These are phyloP conservation scores for Dorcus hopei DNA, from an alignment of 2,888 invertebrate genomes.

Conservation along the genomic window DNA sequence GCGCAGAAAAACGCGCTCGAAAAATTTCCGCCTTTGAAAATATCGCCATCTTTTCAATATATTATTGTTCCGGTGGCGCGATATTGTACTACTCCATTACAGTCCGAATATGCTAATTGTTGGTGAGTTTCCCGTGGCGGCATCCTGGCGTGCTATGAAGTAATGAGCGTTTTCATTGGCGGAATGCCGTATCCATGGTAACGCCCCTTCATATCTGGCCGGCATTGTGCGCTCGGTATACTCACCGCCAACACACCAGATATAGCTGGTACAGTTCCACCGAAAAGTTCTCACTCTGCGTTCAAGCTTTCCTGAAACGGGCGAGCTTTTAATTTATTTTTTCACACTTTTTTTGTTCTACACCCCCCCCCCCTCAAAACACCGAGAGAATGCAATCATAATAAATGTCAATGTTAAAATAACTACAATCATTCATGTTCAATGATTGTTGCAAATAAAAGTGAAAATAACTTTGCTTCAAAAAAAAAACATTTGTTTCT, in stretches of 20 bases:
- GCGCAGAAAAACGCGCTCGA: no score
- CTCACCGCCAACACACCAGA: conserved; percentile 17
- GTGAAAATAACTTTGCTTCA: no score
- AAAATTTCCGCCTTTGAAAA: no score
- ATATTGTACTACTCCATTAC: conserved; percentile 16
- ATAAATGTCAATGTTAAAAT: no score
- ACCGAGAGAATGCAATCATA: no score
- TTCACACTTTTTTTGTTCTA: no score
- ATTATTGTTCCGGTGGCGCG: background rate
- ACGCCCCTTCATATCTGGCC: conserved; percentile 44
- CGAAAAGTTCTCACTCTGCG: conserved; percentile 4
- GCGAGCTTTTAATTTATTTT: no score
- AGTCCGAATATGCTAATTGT: conserved; percentile 17
- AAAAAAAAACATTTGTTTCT: no score
- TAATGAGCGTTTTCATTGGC: conserved; percentile 49
- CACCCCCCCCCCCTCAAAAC: no score
- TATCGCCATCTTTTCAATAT: background rate
- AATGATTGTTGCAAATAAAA: no score
- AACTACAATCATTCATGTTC: no score
- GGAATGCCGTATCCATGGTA: conserved; percentile 48
- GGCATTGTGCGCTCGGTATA: conserved; percentile 35
- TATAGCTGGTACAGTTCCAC: conserved; percentile 9
- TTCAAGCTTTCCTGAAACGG: no score
- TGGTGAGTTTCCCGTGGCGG: conserved; percentile 16
- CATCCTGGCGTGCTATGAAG: conserved; percentile 41